These are phyloP conservation scores for Todiramphus chloris DNA, from an alignment of 2,113 vertebrate genomes.

Conservation along the genomic window DNA sequence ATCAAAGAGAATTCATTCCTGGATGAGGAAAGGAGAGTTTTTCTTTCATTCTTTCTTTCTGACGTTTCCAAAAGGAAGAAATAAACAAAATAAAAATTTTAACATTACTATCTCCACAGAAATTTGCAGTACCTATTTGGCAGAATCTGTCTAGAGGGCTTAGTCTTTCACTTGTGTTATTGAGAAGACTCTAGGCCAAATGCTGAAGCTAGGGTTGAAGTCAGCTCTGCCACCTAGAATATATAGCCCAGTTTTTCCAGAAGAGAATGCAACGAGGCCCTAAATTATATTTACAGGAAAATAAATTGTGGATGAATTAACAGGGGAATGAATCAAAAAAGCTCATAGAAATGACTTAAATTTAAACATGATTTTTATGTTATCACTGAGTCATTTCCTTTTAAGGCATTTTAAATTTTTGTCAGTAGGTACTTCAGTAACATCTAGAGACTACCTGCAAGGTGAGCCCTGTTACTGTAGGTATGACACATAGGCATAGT, in stretches of 20 bases:
- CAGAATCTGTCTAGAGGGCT: not conserved
- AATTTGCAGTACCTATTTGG: not conserved
- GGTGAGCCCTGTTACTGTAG: not conserved
- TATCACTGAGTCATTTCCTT: not conserved
- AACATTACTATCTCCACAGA: not conserved
- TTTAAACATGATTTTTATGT: not conserved
- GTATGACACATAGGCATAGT: not conserved
- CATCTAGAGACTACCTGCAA: not conserved
- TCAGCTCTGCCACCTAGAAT: not conserved
- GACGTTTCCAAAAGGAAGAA: not conserved
- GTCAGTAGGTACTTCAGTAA: fast-evolving
- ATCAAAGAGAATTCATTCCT: not conserved
- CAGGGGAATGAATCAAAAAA: not conserved
- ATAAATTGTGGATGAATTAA: not conserved
- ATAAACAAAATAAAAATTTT: not conserved
- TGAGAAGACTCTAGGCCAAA: not conserved
- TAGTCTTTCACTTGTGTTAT: not conserved
- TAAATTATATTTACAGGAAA: not conserved
- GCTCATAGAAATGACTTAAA: not conserved
- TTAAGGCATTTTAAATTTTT: not conserved
- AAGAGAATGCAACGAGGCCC: not conserved
- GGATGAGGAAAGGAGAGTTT: not conserved
- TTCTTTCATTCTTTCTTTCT: not conserved
- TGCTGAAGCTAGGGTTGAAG: not conserved
- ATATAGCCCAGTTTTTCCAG: not conserved